Evolutionary conservation across 2,113 vertebrate species (phyloP), one percentile per base, ranked within the genome.

Genomic region (Takifugu flavidus): DNA sequence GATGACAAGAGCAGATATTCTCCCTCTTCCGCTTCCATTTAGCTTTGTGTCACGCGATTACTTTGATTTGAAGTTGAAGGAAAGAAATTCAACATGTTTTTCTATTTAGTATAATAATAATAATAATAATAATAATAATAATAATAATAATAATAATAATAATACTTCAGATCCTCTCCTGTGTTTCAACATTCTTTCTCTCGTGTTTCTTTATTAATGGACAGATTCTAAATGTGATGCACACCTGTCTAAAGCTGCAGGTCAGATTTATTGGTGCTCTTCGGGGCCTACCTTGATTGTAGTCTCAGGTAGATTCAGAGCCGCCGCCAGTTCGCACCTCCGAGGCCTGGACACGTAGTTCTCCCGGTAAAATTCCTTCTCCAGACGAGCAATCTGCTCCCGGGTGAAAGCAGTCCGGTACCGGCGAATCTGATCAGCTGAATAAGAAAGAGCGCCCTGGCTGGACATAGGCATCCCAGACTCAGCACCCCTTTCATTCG

Each of bases 341-440:
- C 97, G 88, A 14, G 97, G 96, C 78, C 97, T 93, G 53, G 97
- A 99, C 42, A 99, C 96, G 53, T 99, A 99, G 84, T 99, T 99
- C 79, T 99, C 97, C 72, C 97, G 88, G 86, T 98, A 99, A 87
- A 99, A 99, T 70, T 99, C 97, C 81, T 99, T 99, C 86, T 99
- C 97, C 88, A 99, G 84, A 4, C 96, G 91, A 25, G 89, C 95
- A 65, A 98, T 99, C 88, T 99, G 97, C 88, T 99, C 97, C 57
- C 97, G 87, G 49, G 97, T 98, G 88, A 98, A 99, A 54, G 97
- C 97, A 0, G 97, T 99, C 56, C 96, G 93, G 89, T 98, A 99
- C 49, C 97, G 93, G 68, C 96, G 93, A 91, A 99, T 96, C 91
- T 98, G 96, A 74, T 99, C 97, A 55, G 94, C 91, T 20, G 92